Base-by-base conservation (phyloP, 2,888 invertebrate species). In the Acholoe squamosa region DNA sequence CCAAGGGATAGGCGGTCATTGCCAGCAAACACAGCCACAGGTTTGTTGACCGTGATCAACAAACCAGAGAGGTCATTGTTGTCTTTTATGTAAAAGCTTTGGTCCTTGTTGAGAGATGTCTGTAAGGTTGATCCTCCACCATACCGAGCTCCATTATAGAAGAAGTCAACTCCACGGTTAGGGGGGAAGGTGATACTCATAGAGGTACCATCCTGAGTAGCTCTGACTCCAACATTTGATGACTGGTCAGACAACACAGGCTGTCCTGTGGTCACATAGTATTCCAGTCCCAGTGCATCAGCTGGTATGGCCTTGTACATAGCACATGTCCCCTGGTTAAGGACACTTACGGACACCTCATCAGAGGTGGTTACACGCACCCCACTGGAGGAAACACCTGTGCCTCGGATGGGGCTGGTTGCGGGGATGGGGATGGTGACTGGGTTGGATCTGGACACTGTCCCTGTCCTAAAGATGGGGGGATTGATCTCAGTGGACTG, bases 201-300 rank as follows among this genome's bases (percentile, higher is more conserved):
- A 5, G 52, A 10, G 1, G 86, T 86, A 5, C 31, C 56, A 31
- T 54, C 86, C 54, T 86, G 25, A 0, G 54, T 33, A 14, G 54
- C 86, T 7, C 54, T 19, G 7, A 86, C 54, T 0, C 25, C 56
- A 5, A 86, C 19, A n/a, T 86, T 86, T 0, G 86, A 22, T n/a
- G 22, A n/a, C 56, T 86, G 86, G 28, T 86, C 54, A 28, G 54
- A 22, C 25, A 86, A n/a, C 0, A 86, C 86, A 31, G 86, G 86
- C 86, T 86, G 86, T 5, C 86, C 52, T 19, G 86, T 86, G 1
- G 86, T 86, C 22, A 86, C 28, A 54, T 86, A 86, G 31, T 86
- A 86, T 54, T 86, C 54, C 19, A 54, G 51, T 16, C 86, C 86
- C 19, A 86, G 19, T 19, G 52, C 86, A n/a, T 86, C 86, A 14